phyloP scores from a whole-genome alignment of 1,140 invertebrate genomes.

The Cyrtorhinus lividipennis region DNA sequence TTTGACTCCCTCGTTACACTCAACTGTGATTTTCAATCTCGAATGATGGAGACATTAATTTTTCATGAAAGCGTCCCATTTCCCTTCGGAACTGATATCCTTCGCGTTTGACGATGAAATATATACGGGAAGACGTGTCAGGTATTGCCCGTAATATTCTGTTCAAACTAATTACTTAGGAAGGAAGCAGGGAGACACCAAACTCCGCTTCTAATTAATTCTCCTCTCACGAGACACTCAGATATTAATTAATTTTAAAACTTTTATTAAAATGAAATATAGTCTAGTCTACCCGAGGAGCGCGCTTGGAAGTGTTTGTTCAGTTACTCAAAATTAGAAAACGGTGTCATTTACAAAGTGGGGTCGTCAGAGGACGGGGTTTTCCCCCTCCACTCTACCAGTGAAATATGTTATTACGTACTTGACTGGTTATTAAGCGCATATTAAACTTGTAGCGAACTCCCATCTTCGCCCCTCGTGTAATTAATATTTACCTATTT shows the following conservation, averaged over 20 bases:
- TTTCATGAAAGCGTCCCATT: no score
- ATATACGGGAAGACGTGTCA: slow-evolving; percentile 8
- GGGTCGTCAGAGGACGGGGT: slow-evolving; percentile 1
- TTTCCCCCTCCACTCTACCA: background rate
- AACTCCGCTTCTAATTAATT: slow-evolving; percentile 21
- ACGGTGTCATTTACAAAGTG: slow-evolving; percentile 22
- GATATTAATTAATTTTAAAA: slow-evolving; percentile 24
- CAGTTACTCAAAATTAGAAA: slow-evolving; percentile 20
- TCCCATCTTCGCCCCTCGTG: background rate
- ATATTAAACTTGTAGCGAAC: slow-evolving; percentile 22
- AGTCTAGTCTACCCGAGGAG: slow-evolving; percentile 9
- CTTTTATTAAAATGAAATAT: slow-evolving; percentile 25
- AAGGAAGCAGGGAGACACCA: slow-evolving; percentile 6
- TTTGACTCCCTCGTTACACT: no score
- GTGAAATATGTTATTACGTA: slow-evolving; percentile 23
- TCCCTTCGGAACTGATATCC: background rate
- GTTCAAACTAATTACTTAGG: slow-evolving; percentile 21
- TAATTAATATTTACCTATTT: slow-evolving; percentile 22
- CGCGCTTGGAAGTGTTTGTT: slow-evolving; percentile 18
- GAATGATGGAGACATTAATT: no score
- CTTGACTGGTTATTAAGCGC: slow-evolving; percentile 23
- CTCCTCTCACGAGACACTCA: slow-evolving; percentile 4
- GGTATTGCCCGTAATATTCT: slow-evolving; percentile 22
- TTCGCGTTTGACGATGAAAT: background rate
- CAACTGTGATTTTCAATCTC: no score